Evolutionary conservation across 2,888 invertebrate species (phyloP), one percentile per base, ranked within the genome.

Genomic region (Tillus elongatus): DNA sequence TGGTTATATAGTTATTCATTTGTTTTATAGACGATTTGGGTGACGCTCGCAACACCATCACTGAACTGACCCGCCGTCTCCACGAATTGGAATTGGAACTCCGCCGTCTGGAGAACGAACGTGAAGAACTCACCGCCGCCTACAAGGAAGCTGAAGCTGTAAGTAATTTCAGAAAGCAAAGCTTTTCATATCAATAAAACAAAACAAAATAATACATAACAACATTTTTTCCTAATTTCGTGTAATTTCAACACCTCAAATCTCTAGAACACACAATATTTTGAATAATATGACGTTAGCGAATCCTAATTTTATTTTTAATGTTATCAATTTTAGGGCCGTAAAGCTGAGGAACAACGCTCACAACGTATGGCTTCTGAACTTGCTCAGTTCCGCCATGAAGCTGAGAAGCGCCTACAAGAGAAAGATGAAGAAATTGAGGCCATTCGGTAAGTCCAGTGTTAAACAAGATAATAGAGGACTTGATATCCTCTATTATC

Each of bases 381-480:
- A 64, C 78, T 95, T 58, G 86, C 83, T 52, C 88, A 87, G 69
- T 87, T 91, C 76, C 88, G 95, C 58, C 89, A 92, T 66, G 97
- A 98, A 60, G 88, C 90, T 63, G 98, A 98, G 71, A 90, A 90
- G 67, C 87, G 96, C 61, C 76, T 98, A 58, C 82, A 86, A 52
- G 95, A 96, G 74, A 97, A 97, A 79, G 97, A 97, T 56, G 97
- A 98, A 66, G 97, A 98, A 73, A 83, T 98, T 63, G 97, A 98
- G 72, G 74, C 81, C 55, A 88, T 96, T 66, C 92, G 95, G 96
- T 96, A 69, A 82, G 85, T 65, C 32, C 9, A 29, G 11, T 29
- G 11, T 8, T 8, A 9, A 19, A 19, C n/a, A 19, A 19, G 24
- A 19, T 9, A 9, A 19, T 19, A 8, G 24, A 19, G 9, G 9